These are phyloP conservation scores for Mormyrus proboscirostris DNA, from an alignment of 2,797 vertebrate species.

Conservation along the genomic window DNA sequence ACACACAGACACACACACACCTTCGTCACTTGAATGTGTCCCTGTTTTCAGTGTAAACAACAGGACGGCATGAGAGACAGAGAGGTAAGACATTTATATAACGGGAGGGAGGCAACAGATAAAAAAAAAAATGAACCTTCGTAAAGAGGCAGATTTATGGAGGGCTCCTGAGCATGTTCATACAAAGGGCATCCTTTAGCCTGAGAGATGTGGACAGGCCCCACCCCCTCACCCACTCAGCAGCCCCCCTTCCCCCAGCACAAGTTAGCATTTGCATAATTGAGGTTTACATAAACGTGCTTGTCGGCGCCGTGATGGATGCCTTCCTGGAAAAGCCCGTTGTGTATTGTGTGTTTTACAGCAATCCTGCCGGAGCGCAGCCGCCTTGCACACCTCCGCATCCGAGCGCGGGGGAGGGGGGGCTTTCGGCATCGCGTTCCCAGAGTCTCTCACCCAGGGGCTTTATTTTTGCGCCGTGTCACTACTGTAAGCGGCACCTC, in stretches of 20 bases:
- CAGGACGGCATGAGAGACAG: slow-evolving; percentile 25
- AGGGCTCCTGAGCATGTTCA: neutral
- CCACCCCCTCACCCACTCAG: slow-evolving; percentile 60
- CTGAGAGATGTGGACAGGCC: slow-evolving; percentile 36
- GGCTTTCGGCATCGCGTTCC: neutral
- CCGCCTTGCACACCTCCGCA: neutral
- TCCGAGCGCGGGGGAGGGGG: neutral
- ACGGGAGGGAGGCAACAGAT: slow-evolving; percentile 38
- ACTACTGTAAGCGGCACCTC: neutral
- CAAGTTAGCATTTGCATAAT: slow-evolving; percentile 70
- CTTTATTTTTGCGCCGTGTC: neutral
- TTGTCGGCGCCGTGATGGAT: slow-evolving; percentile 62
- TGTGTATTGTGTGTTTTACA: slow-evolving; percentile 63
- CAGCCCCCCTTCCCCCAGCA: slow-evolving; percentile 48
- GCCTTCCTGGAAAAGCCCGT: slow-evolving; percentile 54
- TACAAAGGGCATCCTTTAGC: slow-evolving; percentile 24
- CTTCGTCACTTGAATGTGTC: neutral
- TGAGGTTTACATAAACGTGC: slow-evolving; percentile 69
- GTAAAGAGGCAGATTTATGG: neutral
- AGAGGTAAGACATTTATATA: slow-evolving; percentile 39
- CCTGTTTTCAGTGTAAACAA: neutral
- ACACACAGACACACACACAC: neutral
- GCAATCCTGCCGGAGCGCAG: slow-evolving; percentile 38
- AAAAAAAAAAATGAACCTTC: slow-evolving; percentile 41
- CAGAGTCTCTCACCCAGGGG: neutral